Percentiles rank a stretch among this genome's conserved stretches.
Evolutionary conservation across 2,888 invertebrate genomes (phyloP).

Genomic region (Prosopocoilus inquinatus): DNA sequence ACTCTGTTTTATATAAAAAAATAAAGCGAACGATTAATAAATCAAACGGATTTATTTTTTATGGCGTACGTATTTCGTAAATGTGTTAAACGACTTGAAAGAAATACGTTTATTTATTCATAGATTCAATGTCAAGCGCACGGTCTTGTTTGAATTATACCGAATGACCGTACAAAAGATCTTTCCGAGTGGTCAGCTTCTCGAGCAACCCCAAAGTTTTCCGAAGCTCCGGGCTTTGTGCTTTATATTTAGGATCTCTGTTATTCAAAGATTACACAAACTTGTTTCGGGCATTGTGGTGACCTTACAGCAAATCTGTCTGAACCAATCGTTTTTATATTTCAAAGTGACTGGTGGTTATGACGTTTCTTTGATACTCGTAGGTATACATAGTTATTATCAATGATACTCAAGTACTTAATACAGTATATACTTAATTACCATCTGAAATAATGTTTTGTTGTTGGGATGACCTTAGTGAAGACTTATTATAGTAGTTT

Average conservation of each 20-base stretch:
- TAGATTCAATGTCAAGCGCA: conserved; percentile 24
- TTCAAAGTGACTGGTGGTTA: too few relatives aligned
- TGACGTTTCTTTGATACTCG: too few relatives aligned
- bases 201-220: conserved; percentile 32
- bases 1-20: too few relatives aligned
- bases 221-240: conserved; percentile 35
- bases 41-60: conserved; percentile 9
- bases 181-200: conserved; percentile 19
- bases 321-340: neutral
- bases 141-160: conserved; percentile 21
- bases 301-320: conserved; percentile 31
- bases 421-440: too few relatives aligned
- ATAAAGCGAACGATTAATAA: neutral
- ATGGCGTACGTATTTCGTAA: conserved; percentile 11
- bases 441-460: too few relatives aligned
- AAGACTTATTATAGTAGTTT: too few relatives aligned
- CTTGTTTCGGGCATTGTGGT: conserved; percentile 36
- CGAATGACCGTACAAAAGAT: conserved; percentile 17
- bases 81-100: conserved; percentile 18
- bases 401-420: too few relatives aligned
- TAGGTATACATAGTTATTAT: too few relatives aligned
- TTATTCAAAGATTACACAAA: conserved; percentile 41
- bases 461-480: too few relatives aligned
- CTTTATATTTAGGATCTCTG: conserved; percentile 39
- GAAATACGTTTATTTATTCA: conserved; percentile 20